Percentiles rank a stretch among this genome's conserved stretches.
These are phyloP conservation scores for Lytechinus variegatus DNA, from an alignment of 35 echinoderm and acorn worm species.

Conservation along the genomic window DNA sequence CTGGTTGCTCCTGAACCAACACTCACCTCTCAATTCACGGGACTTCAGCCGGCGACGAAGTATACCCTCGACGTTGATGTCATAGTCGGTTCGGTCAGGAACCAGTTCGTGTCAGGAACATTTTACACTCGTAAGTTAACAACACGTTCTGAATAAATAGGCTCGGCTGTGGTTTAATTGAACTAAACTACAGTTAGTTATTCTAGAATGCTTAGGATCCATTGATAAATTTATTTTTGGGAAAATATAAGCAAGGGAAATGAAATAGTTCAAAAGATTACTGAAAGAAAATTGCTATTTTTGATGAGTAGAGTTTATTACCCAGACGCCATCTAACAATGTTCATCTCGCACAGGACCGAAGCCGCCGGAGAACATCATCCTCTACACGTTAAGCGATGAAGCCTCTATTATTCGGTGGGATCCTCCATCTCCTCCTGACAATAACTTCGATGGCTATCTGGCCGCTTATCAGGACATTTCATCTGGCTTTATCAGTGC, in stretches of 20 bases:
- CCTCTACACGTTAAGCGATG: background rate
- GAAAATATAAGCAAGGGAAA: too few species aligned
- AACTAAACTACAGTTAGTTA: too few species aligned
- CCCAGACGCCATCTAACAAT: background rate
- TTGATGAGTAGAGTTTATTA: too few species aligned
- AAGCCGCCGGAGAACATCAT: background rate
- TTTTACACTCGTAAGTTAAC: background rate
- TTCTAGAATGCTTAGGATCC: too few species aligned
- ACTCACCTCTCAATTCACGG: background rate
- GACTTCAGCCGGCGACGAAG: background rate
- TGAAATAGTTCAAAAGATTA: too few species aligned
- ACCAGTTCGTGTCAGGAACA: background rate
- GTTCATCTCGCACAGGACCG: background rate
- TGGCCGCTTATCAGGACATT: background rate
- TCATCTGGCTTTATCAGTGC: background rate
- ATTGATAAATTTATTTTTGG: too few species aligned
- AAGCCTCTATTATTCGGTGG: background rate
- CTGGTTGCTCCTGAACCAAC: background rate
- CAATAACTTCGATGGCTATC: background rate
- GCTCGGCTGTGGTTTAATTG: too few species aligned
- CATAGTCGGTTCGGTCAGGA: background rate
- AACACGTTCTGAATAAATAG: too few species aligned
- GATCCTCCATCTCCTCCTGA: background rate
- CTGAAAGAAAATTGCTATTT: too few species aligned
- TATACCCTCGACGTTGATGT: background rate